Percentiles rank a stretch among this genome's conserved stretches.
Conservation (phyloP, 2,888 invertebrate genomes). For the Callinectes sapidus region DNA sequence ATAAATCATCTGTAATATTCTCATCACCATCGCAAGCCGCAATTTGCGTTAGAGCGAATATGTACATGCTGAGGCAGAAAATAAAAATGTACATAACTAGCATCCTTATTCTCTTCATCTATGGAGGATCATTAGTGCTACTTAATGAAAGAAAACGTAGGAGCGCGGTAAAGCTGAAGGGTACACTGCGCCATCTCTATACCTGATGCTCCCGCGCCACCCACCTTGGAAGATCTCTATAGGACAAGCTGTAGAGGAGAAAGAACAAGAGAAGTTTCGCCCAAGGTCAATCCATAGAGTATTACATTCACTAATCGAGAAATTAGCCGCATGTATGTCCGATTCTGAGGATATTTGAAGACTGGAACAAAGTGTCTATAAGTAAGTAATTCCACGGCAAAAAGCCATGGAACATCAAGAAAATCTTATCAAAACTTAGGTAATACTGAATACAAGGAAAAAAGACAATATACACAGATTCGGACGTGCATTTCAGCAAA, state of each 20-base stretch:
- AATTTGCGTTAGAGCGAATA: slow-evolving; percentile 28
- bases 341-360: neutral
- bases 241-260: slow-evolving; percentile 65
- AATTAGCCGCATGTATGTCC: neutral
- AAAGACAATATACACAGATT: neutral
- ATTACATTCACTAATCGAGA: slow-evolving; percentile 27
- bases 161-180: slow-evolving; percentile 60
- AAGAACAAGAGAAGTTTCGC: slow-evolving; percentile 52
- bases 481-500: slow-evolving; percentile 12
- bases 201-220: slow-evolving; percentile 56
- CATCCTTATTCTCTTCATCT: slow-evolving; percentile 43
- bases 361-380: neutral
- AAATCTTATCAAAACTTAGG: neutral
- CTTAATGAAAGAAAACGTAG: slow-evolving; percentile 50
- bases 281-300: slow-evolving; percentile 32
- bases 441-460: neutral
- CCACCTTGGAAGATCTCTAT: slow-evolving; percentile 59
- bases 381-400: neutral
- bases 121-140: slow-evolving; percentile 31
- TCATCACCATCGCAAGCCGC: slow-evolving; percentile 35
- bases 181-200: slow-evolving; percentile 60
- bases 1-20: neutral
- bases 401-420: neutral
- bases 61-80: slow-evolving; percentile 41
- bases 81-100: slow-evolving; percentile 31